These are phyloP conservation scores for Scaptodrosophila latifasciaeformis DNA, from an alignment of 2,888 invertebrate species.

Conservation along the genomic window DNA sequence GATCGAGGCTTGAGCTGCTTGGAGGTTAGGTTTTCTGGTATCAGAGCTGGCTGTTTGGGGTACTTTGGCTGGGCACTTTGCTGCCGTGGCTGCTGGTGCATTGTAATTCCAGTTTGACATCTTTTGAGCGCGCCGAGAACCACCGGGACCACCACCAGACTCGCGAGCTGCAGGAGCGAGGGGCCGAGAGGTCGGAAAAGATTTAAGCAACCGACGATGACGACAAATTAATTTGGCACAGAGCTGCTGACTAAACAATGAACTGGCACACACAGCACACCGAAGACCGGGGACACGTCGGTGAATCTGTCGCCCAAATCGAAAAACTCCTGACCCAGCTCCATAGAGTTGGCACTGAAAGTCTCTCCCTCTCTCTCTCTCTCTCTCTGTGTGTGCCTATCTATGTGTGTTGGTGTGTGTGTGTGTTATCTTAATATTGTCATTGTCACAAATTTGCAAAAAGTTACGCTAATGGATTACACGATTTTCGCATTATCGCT, in stretches of 20 bases:
- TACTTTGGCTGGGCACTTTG: neutral
- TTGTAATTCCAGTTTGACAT: constrained; percentile 53
- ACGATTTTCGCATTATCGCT: constrained; percentile 76
- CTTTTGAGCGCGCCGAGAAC: constrained; percentile 35
- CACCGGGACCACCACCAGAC: constrained; percentile 28
- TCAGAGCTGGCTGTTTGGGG: neutral
- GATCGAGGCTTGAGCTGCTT: constrained; percentile 26
- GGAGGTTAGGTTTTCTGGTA: constrained; percentile 10
- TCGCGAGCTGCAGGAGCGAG: constrained; percentile 26
- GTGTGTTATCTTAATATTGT: constrained; percentile 75
- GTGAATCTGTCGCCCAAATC: too few relatives aligned
- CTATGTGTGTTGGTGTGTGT: constrained; percentile 22
- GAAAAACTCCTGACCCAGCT: too few relatives aligned
- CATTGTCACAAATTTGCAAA: constrained; percentile 76
- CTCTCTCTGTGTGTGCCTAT: constrained; percentile 7
- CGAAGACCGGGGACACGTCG: too few relatives aligned
- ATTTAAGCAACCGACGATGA: constrained; percentile 67
- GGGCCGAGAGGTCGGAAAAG: constrained; percentile 42
- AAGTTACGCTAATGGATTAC: constrained; percentile 76
- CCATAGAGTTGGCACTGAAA: too few relatives aligned
- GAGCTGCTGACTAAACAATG: constrained; percentile 35
- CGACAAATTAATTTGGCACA: constrained; percentile 74
- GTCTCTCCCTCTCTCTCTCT: neutral
- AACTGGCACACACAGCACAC: neutral
- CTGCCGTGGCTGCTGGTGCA: constrained; percentile 14